A percentile compares a stretch with the other conserved stretches of the same genome.
Conservation (phyloP, 2,888 invertebrate genomes). For the Allygus modestus region DNA sequence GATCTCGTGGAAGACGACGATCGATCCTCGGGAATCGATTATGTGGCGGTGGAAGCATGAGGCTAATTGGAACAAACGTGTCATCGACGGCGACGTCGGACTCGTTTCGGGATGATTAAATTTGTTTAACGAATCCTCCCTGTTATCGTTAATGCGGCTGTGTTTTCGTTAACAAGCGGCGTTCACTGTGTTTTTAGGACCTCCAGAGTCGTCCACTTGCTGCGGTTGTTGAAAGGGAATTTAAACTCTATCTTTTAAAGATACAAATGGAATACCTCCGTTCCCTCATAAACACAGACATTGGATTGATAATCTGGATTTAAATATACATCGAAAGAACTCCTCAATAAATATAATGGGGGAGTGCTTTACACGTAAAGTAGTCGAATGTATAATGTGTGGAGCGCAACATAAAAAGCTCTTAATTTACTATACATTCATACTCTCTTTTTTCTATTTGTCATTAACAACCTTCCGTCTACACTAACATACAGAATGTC, state of each 20-base stretch:
- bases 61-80: slow-evolving; percentile 42
- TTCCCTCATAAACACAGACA: too few relatives aligned
- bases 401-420: too few relatives aligned
- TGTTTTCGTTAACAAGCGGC: neutral
- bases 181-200: neutral
- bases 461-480: too few relatives aligned
- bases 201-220: neutral
- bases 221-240: neutral
- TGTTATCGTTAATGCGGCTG: neutral
- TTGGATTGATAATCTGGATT: too few relatives aligned
- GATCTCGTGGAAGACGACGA: slow-evolving; percentile 37
- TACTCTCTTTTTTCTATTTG: too few relatives aligned
- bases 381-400: too few relatives aligned
- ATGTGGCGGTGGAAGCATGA: slow-evolving; percentile 6
- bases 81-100: neutral
- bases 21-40: slow-evolving; percentile 45
- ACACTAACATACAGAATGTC: too few relatives aligned
- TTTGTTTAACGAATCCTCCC: slow-evolving; percentile 15
- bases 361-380: too few relatives aligned
- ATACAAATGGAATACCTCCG: too few relatives aligned
- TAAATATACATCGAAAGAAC: too few relatives aligned
- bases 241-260: neutral
- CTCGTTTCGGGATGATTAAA: slow-evolving; percentile 16
- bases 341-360: too few relatives aligned
- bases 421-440: too few relatives aligned